Evolutionary conservation across 2,888 invertebrate genomes (phyloP).

Genomic region (Danaus chrysippus): DNA sequence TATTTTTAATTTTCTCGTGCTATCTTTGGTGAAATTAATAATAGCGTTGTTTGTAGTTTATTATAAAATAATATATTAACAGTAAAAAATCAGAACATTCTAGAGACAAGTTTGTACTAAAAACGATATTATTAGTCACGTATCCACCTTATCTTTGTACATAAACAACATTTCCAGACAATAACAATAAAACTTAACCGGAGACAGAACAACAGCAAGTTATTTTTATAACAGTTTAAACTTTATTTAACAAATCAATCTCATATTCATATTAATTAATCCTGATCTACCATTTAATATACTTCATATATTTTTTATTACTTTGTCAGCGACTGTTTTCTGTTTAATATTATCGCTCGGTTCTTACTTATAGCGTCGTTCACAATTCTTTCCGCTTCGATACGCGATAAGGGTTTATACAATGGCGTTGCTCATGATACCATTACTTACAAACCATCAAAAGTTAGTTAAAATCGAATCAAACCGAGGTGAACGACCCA

Average conservation of each 20-base stretch:
- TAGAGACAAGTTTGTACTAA: constrained; percentile 1
- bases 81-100: neutral
- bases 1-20: too few species aligned
- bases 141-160: neutral
- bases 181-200: too few species aligned
- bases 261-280: too few species aligned
- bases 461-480: constrained; percentile 63
- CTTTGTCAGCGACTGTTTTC: too few species aligned
- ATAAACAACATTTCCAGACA: neutral
- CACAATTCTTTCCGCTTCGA: neutral
- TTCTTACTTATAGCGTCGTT: neutral
- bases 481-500: constrained; percentile 64
- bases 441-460: constrained; percentile 10
- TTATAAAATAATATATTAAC: neutral
- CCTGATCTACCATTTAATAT: too few species aligned
- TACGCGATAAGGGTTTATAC: neutral
- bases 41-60: neutral
- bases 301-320: too few species aligned
- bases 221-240: too few species aligned
- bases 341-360: too few species aligned
- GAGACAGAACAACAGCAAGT: too few species aligned
- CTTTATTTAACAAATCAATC: too few species aligned
- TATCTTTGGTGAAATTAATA: too few species aligned
- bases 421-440: neutral
- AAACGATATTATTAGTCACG: neutral